Conservation (phyloP, 2,888 invertebrate species). For the Erynnis tages region DNA sequence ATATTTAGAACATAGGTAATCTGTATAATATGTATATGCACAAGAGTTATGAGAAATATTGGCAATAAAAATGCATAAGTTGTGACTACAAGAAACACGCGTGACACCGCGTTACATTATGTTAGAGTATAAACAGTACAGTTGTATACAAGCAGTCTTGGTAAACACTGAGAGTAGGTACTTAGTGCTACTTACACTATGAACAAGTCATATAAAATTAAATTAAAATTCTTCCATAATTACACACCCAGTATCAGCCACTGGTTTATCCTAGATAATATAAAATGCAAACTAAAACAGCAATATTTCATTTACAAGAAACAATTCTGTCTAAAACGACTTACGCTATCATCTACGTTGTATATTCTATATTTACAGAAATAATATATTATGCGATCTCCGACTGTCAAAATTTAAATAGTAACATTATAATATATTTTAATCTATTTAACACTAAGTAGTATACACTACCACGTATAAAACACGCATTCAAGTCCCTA, state of each 20-base stretch:
- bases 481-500: slow-evolving; percentile 79
- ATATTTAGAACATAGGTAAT: slow-evolving; percentile 55
- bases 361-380: slow-evolving; percentile 76
- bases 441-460: slow-evolving; percentile 74
- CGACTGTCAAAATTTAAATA: slow-evolving; percentile 75
- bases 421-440: slow-evolving; percentile 75
- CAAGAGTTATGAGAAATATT: slow-evolving; percentile 69
- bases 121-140: slow-evolving; percentile 74
- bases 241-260: slow-evolving; percentile 65
- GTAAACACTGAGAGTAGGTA: slow-evolving; percentile 79
- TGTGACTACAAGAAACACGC: slow-evolving; percentile 73
- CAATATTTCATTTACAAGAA: slow-evolving; percentile 78
- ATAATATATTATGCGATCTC: slow-evolving; percentile 78
- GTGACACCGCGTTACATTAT: slow-evolving; percentile 52
- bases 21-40: too few relatives aligned
- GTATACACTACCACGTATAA: slow-evolving; percentile 79
- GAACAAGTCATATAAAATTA: slow-evolving; percentile 75
- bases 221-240: slow-evolving; percentile 65
- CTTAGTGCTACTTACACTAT: slow-evolving; percentile 74
- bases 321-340: slow-evolving; percentile 73
- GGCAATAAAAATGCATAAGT: slow-evolving; percentile 78
- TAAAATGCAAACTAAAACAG: slow-evolving; percentile 81
- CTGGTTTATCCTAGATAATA: slow-evolving; percentile 69
- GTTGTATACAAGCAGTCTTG: slow-evolving; percentile 80
- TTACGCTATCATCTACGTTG: slow-evolving; percentile 44